Percentiles rank a stretch among this genome's conserved stretches.
phyloP scores from a whole-genome alignment of 2,888 invertebrate species.

The Brachyptera risi region DNA sequence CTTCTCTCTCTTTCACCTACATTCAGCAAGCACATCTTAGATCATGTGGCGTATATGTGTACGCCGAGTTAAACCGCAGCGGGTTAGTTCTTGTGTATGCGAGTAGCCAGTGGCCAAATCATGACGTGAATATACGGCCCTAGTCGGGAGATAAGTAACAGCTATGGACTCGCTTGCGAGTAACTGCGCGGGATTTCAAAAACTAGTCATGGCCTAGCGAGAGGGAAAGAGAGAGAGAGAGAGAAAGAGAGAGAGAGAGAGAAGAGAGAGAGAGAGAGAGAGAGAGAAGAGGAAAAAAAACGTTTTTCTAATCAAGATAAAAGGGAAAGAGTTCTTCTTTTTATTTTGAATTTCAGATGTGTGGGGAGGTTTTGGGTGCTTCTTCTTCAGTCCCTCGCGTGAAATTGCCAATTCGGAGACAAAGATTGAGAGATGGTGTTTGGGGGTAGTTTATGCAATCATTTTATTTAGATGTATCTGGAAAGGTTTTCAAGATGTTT shows the following conservation, averaged over 20 bases:
- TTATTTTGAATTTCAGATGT: constrained; percentile 19
- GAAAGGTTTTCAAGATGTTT: constrained; percentile 19
- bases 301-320: constrained; percentile 23
- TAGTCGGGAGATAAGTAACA: constrained; percentile 1
- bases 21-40: no score
- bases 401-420: constrained; percentile 16
- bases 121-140: constrained; percentile 2
- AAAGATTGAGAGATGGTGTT: constrained; percentile 22
- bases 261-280: not conserved
- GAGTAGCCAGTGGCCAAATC: no score
- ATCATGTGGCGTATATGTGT: no score
- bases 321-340: constrained; percentile 19
- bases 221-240: no score
- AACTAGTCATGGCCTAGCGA: no score
- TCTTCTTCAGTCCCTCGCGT: no score
- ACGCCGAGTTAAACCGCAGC: no score
- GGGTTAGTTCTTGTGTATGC: no score
- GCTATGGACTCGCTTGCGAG: constrained; percentile 3
- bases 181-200: not conserved
- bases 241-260: not conserved
- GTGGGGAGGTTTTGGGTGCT: no score
- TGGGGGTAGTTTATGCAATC: constrained; percentile 21
- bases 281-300: not conserved
- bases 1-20: no score
- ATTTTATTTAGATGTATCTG: no score